A percentile compares a stretch with the other conserved stretches of the same genome.
phyloP scores from a whole-genome alignment of 2,888 invertebrate species.

The Erpobdella octoculata region DNA sequence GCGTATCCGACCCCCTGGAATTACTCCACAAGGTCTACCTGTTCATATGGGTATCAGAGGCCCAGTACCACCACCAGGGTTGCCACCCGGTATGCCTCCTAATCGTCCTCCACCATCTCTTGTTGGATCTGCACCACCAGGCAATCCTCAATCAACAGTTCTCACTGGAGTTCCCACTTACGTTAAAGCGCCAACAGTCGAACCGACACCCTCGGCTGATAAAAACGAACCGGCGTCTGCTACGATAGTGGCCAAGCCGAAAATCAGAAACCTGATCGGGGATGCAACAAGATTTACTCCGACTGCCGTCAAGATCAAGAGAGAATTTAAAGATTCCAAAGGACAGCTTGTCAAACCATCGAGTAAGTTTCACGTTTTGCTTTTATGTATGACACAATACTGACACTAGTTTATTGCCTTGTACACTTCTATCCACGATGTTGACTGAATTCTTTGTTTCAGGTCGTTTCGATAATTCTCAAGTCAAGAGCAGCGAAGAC shows the following conservation, averaged over 20 bases:
- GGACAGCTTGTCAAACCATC: conserved; percentile 38
- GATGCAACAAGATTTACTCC: conserved; percentile 93
- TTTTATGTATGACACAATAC: background rate
- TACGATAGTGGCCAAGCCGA: conserved; percentile 91
- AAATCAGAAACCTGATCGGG: conserved; percentile 61
- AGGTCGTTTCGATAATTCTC: background rate
- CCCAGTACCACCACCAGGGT: conserved; percentile 39
- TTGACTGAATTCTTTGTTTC: background rate
- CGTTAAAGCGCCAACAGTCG: conserved; percentile 59
- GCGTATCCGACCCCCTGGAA: conserved; percentile 44
- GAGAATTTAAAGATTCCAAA: conserved; percentile 59
- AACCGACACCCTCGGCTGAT: conserved; percentile 23
- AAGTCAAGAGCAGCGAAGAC: background rate
- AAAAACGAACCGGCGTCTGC: conserved; percentile 45
- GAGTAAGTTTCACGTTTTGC: conserved; percentile 1
- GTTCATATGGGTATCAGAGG: conserved; percentile 45
- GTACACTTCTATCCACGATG: background rate
- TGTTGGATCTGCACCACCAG: conserved; percentile 10
- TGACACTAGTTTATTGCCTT: background rate
- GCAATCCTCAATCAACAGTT: conserved; percentile 67
- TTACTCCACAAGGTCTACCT: conserved; percentile 59
- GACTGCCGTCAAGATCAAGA: conserved; percentile 79
- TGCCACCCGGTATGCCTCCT: conserved; percentile 40
- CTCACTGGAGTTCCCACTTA: conserved; percentile 74
- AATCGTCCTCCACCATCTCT: conserved; percentile 42